These are phyloP conservation scores for Nineta flava DNA, from an alignment of 2,888 invertebrate species.

Conservation along the genomic window DNA sequence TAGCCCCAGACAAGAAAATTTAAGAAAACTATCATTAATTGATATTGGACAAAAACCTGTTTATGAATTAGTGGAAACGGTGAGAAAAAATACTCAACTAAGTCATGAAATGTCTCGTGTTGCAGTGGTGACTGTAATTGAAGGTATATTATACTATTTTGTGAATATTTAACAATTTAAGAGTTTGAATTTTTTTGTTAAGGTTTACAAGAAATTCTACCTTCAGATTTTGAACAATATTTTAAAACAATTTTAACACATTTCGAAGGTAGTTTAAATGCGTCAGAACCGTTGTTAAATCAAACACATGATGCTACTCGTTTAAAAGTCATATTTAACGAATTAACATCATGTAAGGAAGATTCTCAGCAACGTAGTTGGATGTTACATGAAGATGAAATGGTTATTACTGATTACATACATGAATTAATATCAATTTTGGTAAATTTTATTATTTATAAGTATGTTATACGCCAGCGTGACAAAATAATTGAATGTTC, in stretches of 20 bases:
- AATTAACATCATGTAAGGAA: conserved; percentile 78
- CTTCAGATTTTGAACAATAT: conserved; percentile 40
- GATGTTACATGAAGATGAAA: conserved; percentile 89
- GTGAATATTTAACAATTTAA: conserved; percentile 10
- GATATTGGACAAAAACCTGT: conserved; percentile 38
- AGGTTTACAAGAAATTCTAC: conserved; percentile 37
- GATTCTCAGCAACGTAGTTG: conserved; percentile 92
- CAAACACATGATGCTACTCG: conserved; percentile 73
- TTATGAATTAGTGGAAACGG: conserved; percentile 64
- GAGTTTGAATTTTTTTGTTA: conserved; percentile 16
- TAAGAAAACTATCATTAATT: conserved; percentile 23
- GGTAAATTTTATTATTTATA: conserved; percentile 36
- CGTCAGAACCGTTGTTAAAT: conserved; percentile 52
- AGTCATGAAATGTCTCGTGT: conserved; percentile 76
- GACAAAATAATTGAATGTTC: background rate
- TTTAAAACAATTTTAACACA: conserved; percentile 37
- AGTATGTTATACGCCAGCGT: conserved; percentile 8
- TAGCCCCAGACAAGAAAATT: background rate
- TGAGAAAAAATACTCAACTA: conserved; percentile 67
- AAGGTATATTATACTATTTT: conserved; percentile 8
- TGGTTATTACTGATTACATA: conserved; percentile 71
- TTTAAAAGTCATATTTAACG: conserved; percentile 66
- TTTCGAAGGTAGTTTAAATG: conserved; percentile 39
- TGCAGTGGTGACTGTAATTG: conserved; percentile 64
- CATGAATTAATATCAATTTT: conserved; percentile 68